Evolutionary conservation across 2,797 vertebrate genomes (phyloP).

Genomic region (Poeciliopsis turneri): DNA sequence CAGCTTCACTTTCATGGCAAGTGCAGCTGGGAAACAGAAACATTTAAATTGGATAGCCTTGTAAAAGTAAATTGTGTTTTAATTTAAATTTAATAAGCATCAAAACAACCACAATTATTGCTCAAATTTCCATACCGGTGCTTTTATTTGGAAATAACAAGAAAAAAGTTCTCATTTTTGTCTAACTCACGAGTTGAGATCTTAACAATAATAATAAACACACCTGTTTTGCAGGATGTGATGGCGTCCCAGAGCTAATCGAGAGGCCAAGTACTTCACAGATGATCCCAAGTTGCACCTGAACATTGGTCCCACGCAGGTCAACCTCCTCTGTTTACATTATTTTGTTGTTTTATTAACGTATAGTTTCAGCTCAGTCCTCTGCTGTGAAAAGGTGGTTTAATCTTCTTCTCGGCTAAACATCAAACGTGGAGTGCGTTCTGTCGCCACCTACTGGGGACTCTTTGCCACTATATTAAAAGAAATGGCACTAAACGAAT

Average conservation of each 20-base stretch:
- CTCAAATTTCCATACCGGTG: neutral
- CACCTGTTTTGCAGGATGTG: constrained; percentile 53
- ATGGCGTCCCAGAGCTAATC: constrained; percentile 9
- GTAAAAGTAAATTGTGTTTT: neutral
- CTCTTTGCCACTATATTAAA: neutral
- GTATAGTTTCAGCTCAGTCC: neutral
- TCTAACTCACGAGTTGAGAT: too few species aligned
- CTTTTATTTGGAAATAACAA: neutral
- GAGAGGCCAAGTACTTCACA: constrained; percentile 25
- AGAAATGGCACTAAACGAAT: neutral
- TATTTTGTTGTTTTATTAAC: constrained; percentile 13
- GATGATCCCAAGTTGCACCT: constrained; percentile 50
- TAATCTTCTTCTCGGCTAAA: constrained; percentile 37
- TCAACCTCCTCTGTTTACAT: neutral
- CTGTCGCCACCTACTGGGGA: constrained; percentile 11
- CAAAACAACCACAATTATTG: neutral
- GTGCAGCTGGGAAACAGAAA: neutral
- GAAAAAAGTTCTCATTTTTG: neutral
- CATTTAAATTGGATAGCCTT: neutral
- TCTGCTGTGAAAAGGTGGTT: neutral
- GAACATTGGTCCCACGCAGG: constrained; percentile 48
- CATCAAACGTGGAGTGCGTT: neutral
- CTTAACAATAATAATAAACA: neutral
- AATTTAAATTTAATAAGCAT: neutral
- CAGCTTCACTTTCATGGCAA: neutral